Evolutionary conservation across 2,797 vertebrate genomes (phyloP), one percentile per base, ranked within the genome.

Genomic region (Argya squamiceps): DNA sequence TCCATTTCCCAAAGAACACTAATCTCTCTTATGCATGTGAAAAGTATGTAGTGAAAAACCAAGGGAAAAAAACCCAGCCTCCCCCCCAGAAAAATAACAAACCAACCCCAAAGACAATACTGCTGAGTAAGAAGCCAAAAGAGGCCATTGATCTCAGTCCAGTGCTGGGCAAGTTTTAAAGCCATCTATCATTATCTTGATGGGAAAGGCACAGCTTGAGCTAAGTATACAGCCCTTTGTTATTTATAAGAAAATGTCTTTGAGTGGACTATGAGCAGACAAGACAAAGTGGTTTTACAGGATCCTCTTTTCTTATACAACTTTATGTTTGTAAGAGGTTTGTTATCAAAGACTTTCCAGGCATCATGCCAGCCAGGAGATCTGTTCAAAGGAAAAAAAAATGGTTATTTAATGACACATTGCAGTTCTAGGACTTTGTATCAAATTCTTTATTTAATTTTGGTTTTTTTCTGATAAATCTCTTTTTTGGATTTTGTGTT

Each of bases 141-240:
- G 69, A 96, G 96, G 84, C 88, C 92, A 98, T 98, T 98, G 97
- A 98, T 99, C 98, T 99, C 97, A 98, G 97, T 98, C 93, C 96
- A 97, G 95, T 87, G 60, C 89, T 95, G 92, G 91, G 93, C 94
- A 97, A 94, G 94, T 98, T 98, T 98, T 98, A 98, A 98, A 98
- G 97, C 96, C 97, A 98, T 99, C 96, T 96, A 94, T 99, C 98
- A 98, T 98, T 98, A 98, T 97, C 97, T 97, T 98, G 98, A 98
- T 98, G 98, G 98, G 97, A 97, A 97, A 97, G 82, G 80, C 93
- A 94, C 88, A 86, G 90, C 92, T 96, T 89, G 67, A 93, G 77
- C 76, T 96, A 97, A 97, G 93, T 62, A 92, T 97, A 96, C 89
- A 96, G 92, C 93, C 86, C 88, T 92, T 95, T 96, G 71, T 97